Evolutionary conservation across 1,140 invertebrate species (phyloP), one percentile per base, ranked within the genome.

Genomic region (Drosophila kohkoa): DNA sequence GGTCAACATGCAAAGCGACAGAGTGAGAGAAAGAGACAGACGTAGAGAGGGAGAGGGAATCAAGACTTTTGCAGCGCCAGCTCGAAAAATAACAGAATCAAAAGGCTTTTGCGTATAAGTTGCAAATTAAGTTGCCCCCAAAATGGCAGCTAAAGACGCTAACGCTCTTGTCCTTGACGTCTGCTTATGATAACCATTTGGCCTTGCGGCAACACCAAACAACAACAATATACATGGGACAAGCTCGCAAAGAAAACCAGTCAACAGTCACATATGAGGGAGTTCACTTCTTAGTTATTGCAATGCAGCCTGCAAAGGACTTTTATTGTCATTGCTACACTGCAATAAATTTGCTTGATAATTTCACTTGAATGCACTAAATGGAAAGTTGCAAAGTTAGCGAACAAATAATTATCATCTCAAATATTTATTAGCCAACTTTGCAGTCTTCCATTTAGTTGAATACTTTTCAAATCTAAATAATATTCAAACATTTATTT

Each of bases 41-140:
- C 11, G 20, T 28, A 52, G 38, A 63, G 30, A 28, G 20, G 3
- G 20, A 25, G 20, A 4, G 20, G 20, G 3, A 25, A 25, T 25
- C 45, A 60, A 54, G 69, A 67, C 65, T 77, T 71, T 70, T 55
- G 72, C 52, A 65, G 43, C 20, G 25, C 48, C 60, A 45, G 67
- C 73, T 59, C 46, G 49, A 72, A 75, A 80, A 77, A 88, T 79
- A 88, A 89, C 75, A 85, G 83, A 89, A 89, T 89, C 85, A 89
- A 89, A 89, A 85, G 85, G 86, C 73, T 89, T 89, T 89, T 79
- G 63, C 85, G 86, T 89, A 89, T 85, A 89, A 89, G 85, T 89
- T 89, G 85, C 85, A 90, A 89, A 89, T 89, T 85, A 85, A 89
- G 85, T 89, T 89, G 85, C 68, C 71, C 45, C 38, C 55, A 45